Percentiles rank a stretch among this genome's conserved stretches.
These are phyloP conservation scores for Thinocorus orbignyianus DNA, from an alignment of 2,113 vertebrate species.

Conservation along the genomic window DNA sequence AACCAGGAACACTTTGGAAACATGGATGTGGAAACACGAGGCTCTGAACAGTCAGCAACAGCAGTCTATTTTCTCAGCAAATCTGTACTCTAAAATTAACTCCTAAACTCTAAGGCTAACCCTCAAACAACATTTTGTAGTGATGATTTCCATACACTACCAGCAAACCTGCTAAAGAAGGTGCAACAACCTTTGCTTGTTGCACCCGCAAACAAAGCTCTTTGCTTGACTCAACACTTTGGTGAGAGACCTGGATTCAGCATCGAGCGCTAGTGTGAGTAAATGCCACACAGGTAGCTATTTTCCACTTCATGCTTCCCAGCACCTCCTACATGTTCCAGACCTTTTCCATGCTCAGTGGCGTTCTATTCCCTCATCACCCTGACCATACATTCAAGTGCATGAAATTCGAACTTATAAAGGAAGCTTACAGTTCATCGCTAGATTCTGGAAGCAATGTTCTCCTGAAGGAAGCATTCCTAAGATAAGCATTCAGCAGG, in stretches of 20 bases:
- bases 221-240: background rate
- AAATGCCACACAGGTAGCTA: rapidly evolving
- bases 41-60: background rate
- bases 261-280: background rate
- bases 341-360: background rate
- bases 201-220: too few relatives aligned
- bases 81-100: background rate
- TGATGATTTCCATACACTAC: background rate
- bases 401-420: background rate
- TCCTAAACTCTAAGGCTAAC: background rate
- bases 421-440: background rate
- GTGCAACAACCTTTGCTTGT: background rate
- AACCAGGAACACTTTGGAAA: background rate
- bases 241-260: background rate
- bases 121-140: background rate
- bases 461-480: background rate
- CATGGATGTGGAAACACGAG: rapidly evolving
- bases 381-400: background rate
- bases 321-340: background rate
- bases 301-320: background rate
- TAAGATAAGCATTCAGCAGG: background rate
- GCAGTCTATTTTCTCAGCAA: background rate
- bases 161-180: background rate
- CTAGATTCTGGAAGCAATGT: background rate
- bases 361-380: background rate